Evolutionary conservation across 1,140 invertebrate genomes (phyloP).

Genomic region (Rhyacophila brunnea): DNA sequence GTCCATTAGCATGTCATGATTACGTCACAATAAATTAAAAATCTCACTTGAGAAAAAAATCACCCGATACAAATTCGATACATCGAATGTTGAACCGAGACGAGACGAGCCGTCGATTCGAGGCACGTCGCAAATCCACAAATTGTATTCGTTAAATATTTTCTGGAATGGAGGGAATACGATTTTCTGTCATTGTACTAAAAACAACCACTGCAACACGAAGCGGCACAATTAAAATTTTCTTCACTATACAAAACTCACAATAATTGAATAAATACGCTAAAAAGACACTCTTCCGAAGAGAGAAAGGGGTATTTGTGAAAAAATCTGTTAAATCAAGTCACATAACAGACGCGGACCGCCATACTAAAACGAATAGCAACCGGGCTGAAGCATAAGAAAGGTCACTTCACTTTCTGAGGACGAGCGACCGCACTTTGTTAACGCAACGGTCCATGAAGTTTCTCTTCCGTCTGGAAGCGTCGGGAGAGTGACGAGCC

Average conservation of each 20-base stretch:
- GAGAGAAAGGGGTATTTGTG: slow-evolving; percentile 39
- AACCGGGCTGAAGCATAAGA: slow-evolving; percentile 41
- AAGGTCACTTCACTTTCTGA: slow-evolving; percentile 45
- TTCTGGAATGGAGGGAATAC: slow-evolving; percentile 32
- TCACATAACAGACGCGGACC: slow-evolving; percentile 31
- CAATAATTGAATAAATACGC: slow-evolving; percentile 28
- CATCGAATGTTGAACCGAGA: too few relatives aligned
- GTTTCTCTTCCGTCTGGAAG: slow-evolving; percentile 64
- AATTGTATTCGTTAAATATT: slow-evolving; percentile 1
- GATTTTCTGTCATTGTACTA: background rate
- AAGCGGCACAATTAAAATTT: slow-evolving; percentile 13
- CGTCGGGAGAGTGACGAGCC: slow-evolving; percentile 46
- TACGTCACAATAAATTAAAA: too few relatives aligned
- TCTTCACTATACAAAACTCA: slow-evolving; percentile 39
- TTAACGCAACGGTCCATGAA: slow-evolving; percentile 78
- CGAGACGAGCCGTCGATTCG: too few relatives aligned
- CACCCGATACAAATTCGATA: too few relatives aligned
- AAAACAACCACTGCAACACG: background rate
- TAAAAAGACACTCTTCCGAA: slow-evolving; percentile 43
- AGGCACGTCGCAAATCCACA: too few relatives aligned
- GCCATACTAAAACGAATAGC: slow-evolving; percentile 55
- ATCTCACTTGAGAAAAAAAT: too few relatives aligned
- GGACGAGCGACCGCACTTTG: slow-evolving; percentile 65
- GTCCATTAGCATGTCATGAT: too few relatives aligned
- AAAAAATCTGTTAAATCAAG: slow-evolving; percentile 22